Base-by-base conservation (phyloP, 2,888 invertebrate genomes). In the Achlya flavicornis region DNA sequence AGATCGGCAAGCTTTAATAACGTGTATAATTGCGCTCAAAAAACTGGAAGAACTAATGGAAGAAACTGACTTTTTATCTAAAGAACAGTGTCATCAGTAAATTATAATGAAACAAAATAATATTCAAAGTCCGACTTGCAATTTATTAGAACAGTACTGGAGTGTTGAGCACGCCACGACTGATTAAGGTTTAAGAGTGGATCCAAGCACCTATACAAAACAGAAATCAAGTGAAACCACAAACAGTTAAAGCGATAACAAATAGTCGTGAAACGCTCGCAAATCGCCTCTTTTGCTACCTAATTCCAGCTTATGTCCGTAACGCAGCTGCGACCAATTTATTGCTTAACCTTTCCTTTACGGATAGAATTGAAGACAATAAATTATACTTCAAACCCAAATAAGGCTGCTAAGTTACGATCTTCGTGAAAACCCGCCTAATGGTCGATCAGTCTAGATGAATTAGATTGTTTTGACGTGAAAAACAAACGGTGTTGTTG, bases 341-440 rank as follows among this genome's bases (percentile, higher is more conserved):
- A 87, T 86, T 76, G 91, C 91, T 90, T 91, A 93, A 93, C 93
- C 93, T 93, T 93, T 92, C 89, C 88, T 87, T 82, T 82, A 80
- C 87, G 86, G 86, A 89, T 91, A 84, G 91, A 92, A 93, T 92
- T 92, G 93, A 92, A 92, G 87, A 91, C 91, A 85, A 92, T 93
- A 92, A 92, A 91, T 93, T 92, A 92, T 92, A 92, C 92, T 92
- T 91, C 89, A 91, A 91, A 88, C 90, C 90, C 88, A 90, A 92
- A 92, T 92, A 92, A 91, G 90, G 85, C 81, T 78, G 84, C 88
- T 90, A 89, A 91, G 86, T 91, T 91, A 90, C 92, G 86, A 82
- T 84, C 80, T 78, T 74, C 78, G 78, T 83, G 83, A 89, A 90
- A 86, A 83, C 86, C 84, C 77, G 72, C 78, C 84, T 90, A 90